phyloP scores from a whole-genome alignment of 2,888 invertebrate species.

The Conomelus anceps region DNA sequence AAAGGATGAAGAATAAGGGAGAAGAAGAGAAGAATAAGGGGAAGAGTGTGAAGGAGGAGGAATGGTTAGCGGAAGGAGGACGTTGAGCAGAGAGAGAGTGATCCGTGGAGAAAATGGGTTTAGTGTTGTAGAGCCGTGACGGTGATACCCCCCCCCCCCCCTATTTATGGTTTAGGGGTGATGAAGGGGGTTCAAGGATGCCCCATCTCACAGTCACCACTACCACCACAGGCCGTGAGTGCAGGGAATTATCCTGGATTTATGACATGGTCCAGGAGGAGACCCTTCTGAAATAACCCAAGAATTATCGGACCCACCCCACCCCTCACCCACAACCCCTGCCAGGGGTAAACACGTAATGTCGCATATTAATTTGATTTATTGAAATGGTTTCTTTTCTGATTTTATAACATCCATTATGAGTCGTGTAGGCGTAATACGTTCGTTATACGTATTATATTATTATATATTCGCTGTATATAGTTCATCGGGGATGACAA shows the following conservation, averaged over 20 bases:
- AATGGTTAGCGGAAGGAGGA: not conserved
- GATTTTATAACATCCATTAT: slow-evolving; percentile 21
- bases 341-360: slow-evolving; percentile 17
- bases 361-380: slow-evolving; percentile 20
- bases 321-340: not conserved
- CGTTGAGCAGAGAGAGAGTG: not conserved
- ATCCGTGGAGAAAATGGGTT: not conserved
- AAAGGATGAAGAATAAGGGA: not conserved
- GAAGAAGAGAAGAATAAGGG: not conserved
- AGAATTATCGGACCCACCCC: slow-evolving; percentile 17
- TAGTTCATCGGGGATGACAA: not conserved
- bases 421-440: slow-evolving; percentile 10
- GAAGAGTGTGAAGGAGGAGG: not conserved
- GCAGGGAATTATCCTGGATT: slow-evolving; percentile 17
- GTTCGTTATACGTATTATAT: not conserved
- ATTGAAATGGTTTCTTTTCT: slow-evolving; percentile 15
- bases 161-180: not conserved
- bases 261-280: slow-evolving; percentile 9
- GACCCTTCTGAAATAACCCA: slow-evolving; percentile 14
- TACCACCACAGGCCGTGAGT: slow-evolving; percentile 11
- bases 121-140: not conserved
- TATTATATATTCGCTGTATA: not conserved
- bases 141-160: not conserved
- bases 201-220: not conserved
- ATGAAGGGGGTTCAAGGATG: not conserved